Conservation (phyloP, 2,113 vertebrate species). For the Protomyctophum bolini region DNA sequence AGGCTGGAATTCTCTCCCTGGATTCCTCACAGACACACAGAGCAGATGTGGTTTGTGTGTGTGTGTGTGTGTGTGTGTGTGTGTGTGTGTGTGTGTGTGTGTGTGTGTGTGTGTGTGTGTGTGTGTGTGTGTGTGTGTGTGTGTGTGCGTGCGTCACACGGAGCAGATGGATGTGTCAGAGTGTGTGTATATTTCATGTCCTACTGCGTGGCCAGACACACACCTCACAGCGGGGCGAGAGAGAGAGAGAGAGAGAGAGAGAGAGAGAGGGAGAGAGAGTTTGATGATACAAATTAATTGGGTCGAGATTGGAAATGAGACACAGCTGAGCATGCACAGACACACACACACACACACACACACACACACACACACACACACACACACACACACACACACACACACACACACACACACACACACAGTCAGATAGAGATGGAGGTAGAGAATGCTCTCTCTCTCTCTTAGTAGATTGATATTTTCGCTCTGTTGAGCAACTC, state of each 20-base stretch:
- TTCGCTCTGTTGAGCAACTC: slow-evolving; percentile 68
- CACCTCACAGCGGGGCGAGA: no score
- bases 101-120: no score
- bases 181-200: not conserved
- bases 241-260: no score
- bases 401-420: slow-evolving; percentile 14
- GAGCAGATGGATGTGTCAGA: not conserved
- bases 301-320: slow-evolving; percentile 66
- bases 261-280: slow-evolving; percentile 39
- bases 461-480: slow-evolving; percentile 43
- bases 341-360: not conserved
- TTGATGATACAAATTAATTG: slow-evolving; percentile 66
- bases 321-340: slow-evolving; percentile 49
- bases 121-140: no score
- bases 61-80: not conserved
- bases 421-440: not conserved
- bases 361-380: not conserved
- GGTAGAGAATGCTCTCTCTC: not conserved
- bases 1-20: no score
- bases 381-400: not conserved
- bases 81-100: not conserved
- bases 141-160: not conserved
- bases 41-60: not conserved
- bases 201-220: slow-evolving; percentile 5
- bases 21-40: no score